Evolutionary conservation across 2,888 invertebrate species (phyloP), one percentile per base, ranked within the genome.

Genomic region (Aricia artaxerxes): DNA sequence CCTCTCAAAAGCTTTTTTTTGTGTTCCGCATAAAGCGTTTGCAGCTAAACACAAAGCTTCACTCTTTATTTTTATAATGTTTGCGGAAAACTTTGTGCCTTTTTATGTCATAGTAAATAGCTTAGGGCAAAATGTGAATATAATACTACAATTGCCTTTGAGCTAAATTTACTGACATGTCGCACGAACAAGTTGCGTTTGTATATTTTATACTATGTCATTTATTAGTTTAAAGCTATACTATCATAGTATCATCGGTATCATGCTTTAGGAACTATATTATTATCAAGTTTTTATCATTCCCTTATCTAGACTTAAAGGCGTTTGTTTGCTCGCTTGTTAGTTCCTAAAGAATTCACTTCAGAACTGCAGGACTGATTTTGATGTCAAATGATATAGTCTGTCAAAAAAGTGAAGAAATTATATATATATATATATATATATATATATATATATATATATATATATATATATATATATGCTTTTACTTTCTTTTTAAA

Each of bases 31-130:
- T 44, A 44, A 73, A 73, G 44, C 44, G 13, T 73, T 44, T 44
- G 9, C 73, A 44, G 73, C 73, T 44, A n/a, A 73, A 76, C 38
- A 76, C 76, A 76, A 76, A 76, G 53, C 16, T 31, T 76, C 44
- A 75, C 49, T 75, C n/a, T 76, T 75, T 75, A 49, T 75, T 57
- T 76, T 76, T 76, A 76, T 57, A 57, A 76, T 76, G 35, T 53
- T 53, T 53, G 76, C 16, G 76, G 35, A 53, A 57, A 76, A 76
- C 57, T 57, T 49, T 75, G 75, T 31, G 49, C 75, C 24, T 53
- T 76, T 76, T 76, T 57, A 75, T 75, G 16, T 35, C 53, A 13
- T 35, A 53, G 53, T 53, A 53, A 76, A 76, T 57, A 76, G 76
- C 76, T 35, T 53, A 76, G 9, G 76, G 76, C 35, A 35, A 13